Base-by-base conservation (phyloP, 2,888 invertebrate species). In the Seira ritae region DNA sequence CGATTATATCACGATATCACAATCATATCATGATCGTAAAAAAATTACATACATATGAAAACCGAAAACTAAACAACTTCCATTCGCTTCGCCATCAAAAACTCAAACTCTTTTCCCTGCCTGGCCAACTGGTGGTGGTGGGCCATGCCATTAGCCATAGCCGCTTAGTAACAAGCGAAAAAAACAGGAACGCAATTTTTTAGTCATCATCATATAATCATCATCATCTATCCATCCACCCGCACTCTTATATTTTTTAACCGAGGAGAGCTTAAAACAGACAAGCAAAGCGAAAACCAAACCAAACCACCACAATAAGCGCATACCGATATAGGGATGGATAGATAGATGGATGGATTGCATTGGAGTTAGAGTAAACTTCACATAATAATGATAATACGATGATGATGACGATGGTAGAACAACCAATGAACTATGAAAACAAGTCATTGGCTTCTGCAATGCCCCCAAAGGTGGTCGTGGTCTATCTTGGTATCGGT, bases 381-480 rank as follows among this genome's bases (percentile, higher is more conserved):
- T 78, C 78, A 62, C 65, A 70, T 62, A 77, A 65, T 60, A 66
- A 67, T 67, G 66, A 6, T 6, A 22, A 24, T 3, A 37, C n/a
- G 23, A 66, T 22, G 23, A n/a, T n/a, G n/a, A n/a, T n/a, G n/a
- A n/a, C n/a, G n/a, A 31, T 31, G 31, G 31, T 31, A 42, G 31
- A 24, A 42, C 69, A 68, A 68, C 31, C 69, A 69, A 79, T 79
- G 79, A 79, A 79, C 79, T 71, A 79, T 79, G 65, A 79, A 31
- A 79, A 72, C 46, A 79, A 79, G 79, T 79, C 79, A 79, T 70
- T 79, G 79, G 67, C 79, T 72, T 79, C 31, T 72, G 42, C 17
- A 4, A 12, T 23, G 42, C 55, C 69, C 69, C 37, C 42, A 69
- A 67, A 10, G 37, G 31, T n/a, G 67, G 31, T 31, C 31, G 31